A percentile compares a stretch with the other conserved stretches of the same genome.
phyloP scores from a whole-genome alignment of 1,140 invertebrate species.

The Eueides isabella region DNA sequence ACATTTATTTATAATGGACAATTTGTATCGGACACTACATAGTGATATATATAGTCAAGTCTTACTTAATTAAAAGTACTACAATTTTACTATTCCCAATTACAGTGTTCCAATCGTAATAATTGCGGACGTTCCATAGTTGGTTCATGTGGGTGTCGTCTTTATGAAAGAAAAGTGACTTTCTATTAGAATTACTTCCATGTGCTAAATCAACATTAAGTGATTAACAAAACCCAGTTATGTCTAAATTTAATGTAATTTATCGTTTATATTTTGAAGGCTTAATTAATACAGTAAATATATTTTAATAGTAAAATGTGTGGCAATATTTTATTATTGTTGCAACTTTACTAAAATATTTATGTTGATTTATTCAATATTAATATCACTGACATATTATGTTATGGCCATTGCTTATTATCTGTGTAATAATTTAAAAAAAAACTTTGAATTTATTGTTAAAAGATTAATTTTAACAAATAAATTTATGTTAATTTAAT shows the following conservation, averaged over 20 bases:
- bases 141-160: neutral
- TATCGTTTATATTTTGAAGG: conserved; percentile 23
- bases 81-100: neutral
- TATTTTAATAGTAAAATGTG: conserved; percentile 4
- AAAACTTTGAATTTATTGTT: neutral
- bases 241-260: conserved; percentile 28
- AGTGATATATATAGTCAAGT: neutral
- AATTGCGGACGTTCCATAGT: neutral
- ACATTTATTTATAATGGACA: neutral
- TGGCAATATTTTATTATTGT: conserved; percentile 26
- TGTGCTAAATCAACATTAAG: conserved; percentile 16
- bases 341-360: neutral
- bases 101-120: neutral
- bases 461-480: neutral
- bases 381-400: neutral
- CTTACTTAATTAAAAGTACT: neutral
- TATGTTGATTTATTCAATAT: neutral
- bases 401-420: neutral
- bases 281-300: no score
- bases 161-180: neutral
- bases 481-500: neutral
- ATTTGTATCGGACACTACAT: neutral
- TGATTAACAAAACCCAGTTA: conserved; percentile 16
- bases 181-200: conserved; percentile 3
- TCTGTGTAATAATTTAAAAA: neutral